Base-by-base conservation (phyloP, 23 tunicate species). In the Halocynthia roretzi region DNA sequence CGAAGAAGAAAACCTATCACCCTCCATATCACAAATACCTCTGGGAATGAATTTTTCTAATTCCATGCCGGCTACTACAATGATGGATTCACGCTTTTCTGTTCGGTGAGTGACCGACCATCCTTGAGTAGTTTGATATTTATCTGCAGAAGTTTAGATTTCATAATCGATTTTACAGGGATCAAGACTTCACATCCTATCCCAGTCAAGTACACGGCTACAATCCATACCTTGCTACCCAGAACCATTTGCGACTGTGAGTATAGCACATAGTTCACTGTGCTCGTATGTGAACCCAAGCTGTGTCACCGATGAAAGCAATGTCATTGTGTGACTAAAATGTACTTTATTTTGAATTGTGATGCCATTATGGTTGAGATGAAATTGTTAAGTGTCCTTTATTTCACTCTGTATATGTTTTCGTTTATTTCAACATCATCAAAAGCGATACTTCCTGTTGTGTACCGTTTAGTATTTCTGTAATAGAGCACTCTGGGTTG, bases 1-100 rank as follows among this genome's bases (percentile, higher is more conserved):
- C 52, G 98, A 87, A 51, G 90, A 84, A 18, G 98, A 93, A 44
- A 82, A 68, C 73, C 14, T 20, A 53, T 53, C 62, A 12, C 62
- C 62, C 21, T 65, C 70, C 5, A 74, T 74, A 23, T 74, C 78
- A 54, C 56, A 62, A 12, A 23, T 62, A 54, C 56, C 78, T 6
- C 31, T 54, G 78, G 55, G 62, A 2, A 64, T 67, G 2, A 58
- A 58, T 58, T 58, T 58, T 17, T 14, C 64, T 4, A 58, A 14
- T 58, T 58, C 64, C 64, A 58, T 58, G 64, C n/a, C 64, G 64
- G 44, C 44, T 31, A 31, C 44, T 31, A 31, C 44, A 31, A 31
- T 31, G 44, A 31, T 31, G 44, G 44, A 31, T 31, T 31, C 44
- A 0, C 44, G 44, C 44, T 31, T 31, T 31, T 31, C 44, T 31